phyloP scores from a whole-genome alignment of 2,797 vertebrate species.

The Myoxocephalus aenaeus region DNA sequence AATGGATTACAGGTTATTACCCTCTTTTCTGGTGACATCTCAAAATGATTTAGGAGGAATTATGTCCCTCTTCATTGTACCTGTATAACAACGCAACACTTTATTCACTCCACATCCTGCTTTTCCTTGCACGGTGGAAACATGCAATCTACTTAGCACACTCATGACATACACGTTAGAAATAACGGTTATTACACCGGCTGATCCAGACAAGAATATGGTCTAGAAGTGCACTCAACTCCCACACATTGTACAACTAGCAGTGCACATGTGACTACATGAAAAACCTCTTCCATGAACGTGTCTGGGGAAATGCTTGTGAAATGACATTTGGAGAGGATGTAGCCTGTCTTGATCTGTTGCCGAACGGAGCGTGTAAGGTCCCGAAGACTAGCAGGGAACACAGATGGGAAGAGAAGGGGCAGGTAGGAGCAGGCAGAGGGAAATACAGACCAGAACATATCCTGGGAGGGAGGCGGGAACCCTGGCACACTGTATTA shows the following conservation, averaged over 20 bases:
- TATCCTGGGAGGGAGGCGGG: conserved; percentile 41
- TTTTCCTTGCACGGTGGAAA: conserved; percentile 20
- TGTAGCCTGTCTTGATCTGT: conserved; percentile 67
- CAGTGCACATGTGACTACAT: conserved; percentile 56
- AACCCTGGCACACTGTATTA: conserved; percentile 36
- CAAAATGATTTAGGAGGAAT: conserved; percentile 59
- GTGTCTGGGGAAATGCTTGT: conserved; percentile 60
- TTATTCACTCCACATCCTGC: conserved; percentile 18
- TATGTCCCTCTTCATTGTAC: conserved; percentile 42
- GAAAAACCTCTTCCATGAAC: conserved; percentile 61
- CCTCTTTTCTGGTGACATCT: conserved; percentile 57
- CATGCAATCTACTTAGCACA: conserved; percentile 26
- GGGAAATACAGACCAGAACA: conserved; percentile 51
- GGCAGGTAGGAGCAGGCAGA: conserved; percentile 59
- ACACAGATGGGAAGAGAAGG: conserved; percentile 68
- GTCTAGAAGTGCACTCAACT: conserved; percentile 27
- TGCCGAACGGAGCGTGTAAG: conserved; percentile 58
- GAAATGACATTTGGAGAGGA: conserved; percentile 74
- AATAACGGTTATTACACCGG: conserved; percentile 33
- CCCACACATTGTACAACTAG: conserved; percentile 33
- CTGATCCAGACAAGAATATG: conserved; percentile 41
- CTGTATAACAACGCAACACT: conserved; percentile 39
- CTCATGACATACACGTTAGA: conserved; percentile 10
- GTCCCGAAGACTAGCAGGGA: conserved; percentile 53
- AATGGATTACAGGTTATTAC: conserved; percentile 65